Evolutionary conservation across 2,888 invertebrate species (phyloP).

Genomic region (Torymus aiolomorphi): DNA sequence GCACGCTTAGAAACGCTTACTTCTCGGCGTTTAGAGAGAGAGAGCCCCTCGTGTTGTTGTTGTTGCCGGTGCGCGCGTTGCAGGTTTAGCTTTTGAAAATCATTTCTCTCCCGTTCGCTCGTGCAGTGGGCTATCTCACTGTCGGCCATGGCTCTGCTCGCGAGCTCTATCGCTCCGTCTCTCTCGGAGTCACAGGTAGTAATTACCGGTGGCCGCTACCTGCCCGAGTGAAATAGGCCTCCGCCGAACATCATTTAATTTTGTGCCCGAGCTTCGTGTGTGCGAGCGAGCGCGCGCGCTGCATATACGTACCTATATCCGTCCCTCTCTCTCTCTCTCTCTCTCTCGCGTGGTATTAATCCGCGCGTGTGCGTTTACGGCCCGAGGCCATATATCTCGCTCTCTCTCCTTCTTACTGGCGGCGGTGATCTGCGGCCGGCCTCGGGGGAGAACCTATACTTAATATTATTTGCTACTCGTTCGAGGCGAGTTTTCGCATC

Average conservation of each 20-base stretch:
- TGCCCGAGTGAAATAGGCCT: constrained; percentile 73
- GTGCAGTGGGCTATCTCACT: constrained; percentile 53
- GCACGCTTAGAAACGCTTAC: constrained; percentile 2
- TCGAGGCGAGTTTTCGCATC: constrained; percentile 59
- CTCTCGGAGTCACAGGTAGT: constrained; percentile 69
- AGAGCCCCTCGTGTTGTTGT: constrained; percentile 19
- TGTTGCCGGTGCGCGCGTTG: constrained; percentile 21
- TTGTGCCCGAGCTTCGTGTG: constrained; percentile 64
- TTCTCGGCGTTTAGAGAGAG: constrained; percentile 30
- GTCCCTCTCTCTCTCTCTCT: constrained; percentile 40
- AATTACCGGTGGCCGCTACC: constrained; percentile 76
- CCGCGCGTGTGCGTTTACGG: constrained; percentile 60
- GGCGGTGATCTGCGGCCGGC: constrained; percentile 38
- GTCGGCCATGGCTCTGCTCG: not conserved
- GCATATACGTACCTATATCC: constrained; percentile 47
- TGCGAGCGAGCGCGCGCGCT: too few relatives aligned
- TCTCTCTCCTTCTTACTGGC: constrained; percentile 59
- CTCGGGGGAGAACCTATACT: constrained; percentile 72
- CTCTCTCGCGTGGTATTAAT: constrained; percentile 54
- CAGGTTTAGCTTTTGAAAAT: constrained; percentile 48
- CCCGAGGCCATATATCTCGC: constrained; percentile 69
- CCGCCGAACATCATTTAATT: constrained; percentile 74
- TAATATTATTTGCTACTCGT: constrained; percentile 75
- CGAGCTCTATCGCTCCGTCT: constrained; percentile 33
- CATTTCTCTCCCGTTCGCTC: not conserved